phyloP scores from a whole-genome alignment of 2,113 vertebrate species.

The rabbit (Oryctolagus cuniculus) region mOryCun1.1 NC_091445.1:84880501-84881000 shows the following conservation, averaged over 20 bases:
- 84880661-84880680: background rate
- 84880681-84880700: background rate
- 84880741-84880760: background rate
- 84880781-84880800: background rate
- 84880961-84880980: no score
- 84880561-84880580: background rate
- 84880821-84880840: background rate
- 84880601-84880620: background rate
- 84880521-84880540: background rate
- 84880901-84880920: background rate
- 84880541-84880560: background rate
- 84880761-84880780: no score
- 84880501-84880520: background rate
- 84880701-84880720: background rate
- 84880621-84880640: background rate
- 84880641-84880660: background rate
- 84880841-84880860: background rate
- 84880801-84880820: background rate
- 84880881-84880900: background rate
- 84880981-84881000: no score
- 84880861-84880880: background rate
- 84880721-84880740: background rate
- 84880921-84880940: no score
- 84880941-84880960: no score
- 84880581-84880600: background rate